These are phyloP conservation scores for Seladonia tumulorum DNA, from an alignment of 2,888 invertebrate genomes.

Conservation along the genomic window DNA sequence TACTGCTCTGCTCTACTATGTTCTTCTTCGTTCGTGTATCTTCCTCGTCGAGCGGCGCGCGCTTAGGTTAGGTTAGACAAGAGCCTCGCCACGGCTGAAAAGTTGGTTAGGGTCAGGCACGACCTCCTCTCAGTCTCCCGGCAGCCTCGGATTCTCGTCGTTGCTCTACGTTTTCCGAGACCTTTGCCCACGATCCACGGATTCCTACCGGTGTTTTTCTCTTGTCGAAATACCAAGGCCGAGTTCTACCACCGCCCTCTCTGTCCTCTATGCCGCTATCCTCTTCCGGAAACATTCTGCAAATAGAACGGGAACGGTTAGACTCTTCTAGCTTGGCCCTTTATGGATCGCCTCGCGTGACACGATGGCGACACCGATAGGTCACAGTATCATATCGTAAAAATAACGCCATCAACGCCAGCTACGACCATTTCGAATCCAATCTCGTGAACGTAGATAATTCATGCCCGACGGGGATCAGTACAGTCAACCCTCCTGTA, in stretches of 20 bases:
- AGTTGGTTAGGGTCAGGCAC: constrained; percentile 36
- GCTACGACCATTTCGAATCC: background rate
- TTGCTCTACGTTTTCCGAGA: constrained; percentile 18
- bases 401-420: background rate
- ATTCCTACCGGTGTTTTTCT: constrained; percentile 24
- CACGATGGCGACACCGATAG: background rate
- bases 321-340: background rate
- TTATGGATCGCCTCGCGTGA: background rate
- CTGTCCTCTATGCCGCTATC: constrained; percentile 14
- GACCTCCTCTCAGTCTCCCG: constrained; percentile 23
- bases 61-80: constrained; percentile 54
- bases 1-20: background rate
- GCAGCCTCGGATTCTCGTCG: constrained; percentile 30
- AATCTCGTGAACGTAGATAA: background rate
- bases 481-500: background rate
- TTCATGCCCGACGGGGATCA: background rate
- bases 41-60: constrained; percentile 58
- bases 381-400: background rate
- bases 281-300: constrained; percentile 39
- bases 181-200: constrained; percentile 16
- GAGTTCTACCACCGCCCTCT: constrained; percentile 29
- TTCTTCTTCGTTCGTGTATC: constrained; percentile 34
- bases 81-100: constrained; percentile 5
- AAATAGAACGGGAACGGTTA: constrained; percentile 9
- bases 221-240: constrained; percentile 8